Base-by-base conservation (phyloP, 2,113 vertebrate species). In the Eclectus roratus region DNA sequence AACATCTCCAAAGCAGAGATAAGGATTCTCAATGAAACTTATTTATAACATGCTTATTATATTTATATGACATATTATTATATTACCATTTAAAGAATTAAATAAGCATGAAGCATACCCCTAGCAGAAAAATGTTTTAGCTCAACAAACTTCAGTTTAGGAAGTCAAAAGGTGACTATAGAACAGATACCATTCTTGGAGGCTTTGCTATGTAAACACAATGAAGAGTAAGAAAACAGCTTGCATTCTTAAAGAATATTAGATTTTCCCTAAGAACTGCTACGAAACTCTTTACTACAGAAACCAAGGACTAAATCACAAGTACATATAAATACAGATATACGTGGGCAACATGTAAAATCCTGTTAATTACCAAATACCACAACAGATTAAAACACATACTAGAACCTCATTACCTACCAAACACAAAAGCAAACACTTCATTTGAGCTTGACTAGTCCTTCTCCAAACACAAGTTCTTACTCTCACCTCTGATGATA, bases 341-440 rank as follows among this genome's bases (percentile, higher is more conserved):
- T 35, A 43, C 23, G 28, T 4, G 77, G 46, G 20, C 43, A 72
- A 86, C 19, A 39, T 4, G 4, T 47, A 35, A 61, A 58, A 55
- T 18, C n/a, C 31, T 52, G 33, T 63, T 44, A 46, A 68, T 46
- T 56, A 69, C 23, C 27, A 53, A 66, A 55, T 43, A 49, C 41
- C 0, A 0, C 0, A 0, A 73, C 19, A 83, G 47, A 66, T 16
- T 23, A 43, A 37, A 71, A 72, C 31, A 60, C 23, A n/a, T 8
- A 21, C 35, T 55, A 41, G 37, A 83, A 46, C 21, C 17, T 43
- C 10, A 31, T 33, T 43, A 60, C 8, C 41, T 23, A 35, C 5
- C 28, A 55, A 41, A 60, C 8, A 31, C 24, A 70, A 73, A 79
- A 24, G 35, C 31, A 82, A 82, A 68, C 15, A 31, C 25, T 44